Evolutionary conservation across 2,888 invertebrate genomes (phyloP).

Genomic region (Marasmarcha lunaedactyla): DNA sequence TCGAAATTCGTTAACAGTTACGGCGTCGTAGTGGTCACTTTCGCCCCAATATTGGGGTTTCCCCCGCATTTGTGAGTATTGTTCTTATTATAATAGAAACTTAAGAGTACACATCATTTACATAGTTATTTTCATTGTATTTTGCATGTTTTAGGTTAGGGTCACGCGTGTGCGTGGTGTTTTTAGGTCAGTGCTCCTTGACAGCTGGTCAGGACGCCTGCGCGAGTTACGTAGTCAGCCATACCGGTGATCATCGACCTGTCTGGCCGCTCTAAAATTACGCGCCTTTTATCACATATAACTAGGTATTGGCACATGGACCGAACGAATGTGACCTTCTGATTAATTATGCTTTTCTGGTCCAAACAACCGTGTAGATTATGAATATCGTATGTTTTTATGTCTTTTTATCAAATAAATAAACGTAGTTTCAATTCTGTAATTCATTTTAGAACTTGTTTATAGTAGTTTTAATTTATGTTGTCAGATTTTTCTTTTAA

Average conservation of each 20-base stretch:
- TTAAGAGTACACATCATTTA: constrained; percentile 1
- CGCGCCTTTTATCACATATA: constrained; percentile 14
- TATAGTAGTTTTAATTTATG: no score
- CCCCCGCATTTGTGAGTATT: constrained; percentile 40
- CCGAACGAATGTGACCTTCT: neutral
- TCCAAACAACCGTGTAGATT: no score
- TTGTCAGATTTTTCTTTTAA: no score
- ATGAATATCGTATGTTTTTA: no score
- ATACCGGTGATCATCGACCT: constrained; percentile 44
- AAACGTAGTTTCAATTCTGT: no score
- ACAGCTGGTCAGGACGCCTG: constrained; percentile 55
- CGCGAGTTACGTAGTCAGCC: constrained; percentile 48
- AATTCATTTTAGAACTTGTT: no score
- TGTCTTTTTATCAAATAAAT: no score
- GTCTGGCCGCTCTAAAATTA: constrained; percentile 43
- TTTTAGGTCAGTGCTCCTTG: constrained; percentile 61
- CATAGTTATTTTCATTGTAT: constrained; percentile 7
- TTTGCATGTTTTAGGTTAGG: constrained; percentile 36
- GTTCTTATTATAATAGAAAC: constrained; percentile 34
- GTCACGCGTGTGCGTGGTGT: constrained; percentile 50
- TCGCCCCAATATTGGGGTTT: constrained; percentile 56
- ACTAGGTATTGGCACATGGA: constrained; percentile 7
- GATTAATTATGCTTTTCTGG: neutral
- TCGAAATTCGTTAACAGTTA: constrained; percentile 42
- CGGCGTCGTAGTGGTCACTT: constrained; percentile 53